Evolutionary conservation across 2,888 invertebrate species (phyloP).

Genomic region (Tridacna crocea): DNA sequence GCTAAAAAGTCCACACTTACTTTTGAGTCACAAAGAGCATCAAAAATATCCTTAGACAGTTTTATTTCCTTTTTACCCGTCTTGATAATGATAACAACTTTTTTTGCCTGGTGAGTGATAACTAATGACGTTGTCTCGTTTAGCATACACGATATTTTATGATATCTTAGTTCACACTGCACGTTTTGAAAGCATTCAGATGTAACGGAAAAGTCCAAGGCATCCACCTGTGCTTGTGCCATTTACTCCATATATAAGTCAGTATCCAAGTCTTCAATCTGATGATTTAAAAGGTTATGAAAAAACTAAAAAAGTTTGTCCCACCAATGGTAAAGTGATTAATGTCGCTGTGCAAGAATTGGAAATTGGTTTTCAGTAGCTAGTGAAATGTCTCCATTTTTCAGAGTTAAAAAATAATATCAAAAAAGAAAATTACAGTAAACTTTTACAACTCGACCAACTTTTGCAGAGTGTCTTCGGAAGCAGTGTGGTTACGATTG

Average conservation of each 20-base stretch:
- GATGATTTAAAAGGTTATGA: neutral
- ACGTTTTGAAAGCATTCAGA: neutral
- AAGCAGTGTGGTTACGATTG: neutral
- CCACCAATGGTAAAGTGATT: neutral
- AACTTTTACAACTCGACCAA: neutral
- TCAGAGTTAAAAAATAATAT: neutral
- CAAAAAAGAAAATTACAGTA: too few relatives aligned
- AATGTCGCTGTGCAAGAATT: neutral
- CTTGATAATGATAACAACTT: neutral
- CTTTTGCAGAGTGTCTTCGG: neutral
- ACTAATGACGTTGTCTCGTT: neutral
- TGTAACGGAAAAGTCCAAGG: conserved; percentile 8
- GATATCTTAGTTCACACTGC: conserved; percentile 2
- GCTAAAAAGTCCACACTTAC: conserved; percentile 12
- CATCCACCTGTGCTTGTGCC: conserved; percentile 4
- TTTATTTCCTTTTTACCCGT: neutral
- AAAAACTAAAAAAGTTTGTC: neutral
- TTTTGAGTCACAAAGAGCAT: neutral
- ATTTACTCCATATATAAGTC: neutral
- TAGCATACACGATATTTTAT: conserved; percentile 2
- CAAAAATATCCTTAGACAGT: neutral
- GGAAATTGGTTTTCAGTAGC: neutral
- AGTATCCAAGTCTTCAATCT: neutral
- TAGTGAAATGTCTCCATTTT: neutral
- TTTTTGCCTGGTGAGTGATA: neutral